Evolutionary conservation across 2,888 invertebrate species (phyloP).

Genomic region (Tillus elongatus): DNA sequence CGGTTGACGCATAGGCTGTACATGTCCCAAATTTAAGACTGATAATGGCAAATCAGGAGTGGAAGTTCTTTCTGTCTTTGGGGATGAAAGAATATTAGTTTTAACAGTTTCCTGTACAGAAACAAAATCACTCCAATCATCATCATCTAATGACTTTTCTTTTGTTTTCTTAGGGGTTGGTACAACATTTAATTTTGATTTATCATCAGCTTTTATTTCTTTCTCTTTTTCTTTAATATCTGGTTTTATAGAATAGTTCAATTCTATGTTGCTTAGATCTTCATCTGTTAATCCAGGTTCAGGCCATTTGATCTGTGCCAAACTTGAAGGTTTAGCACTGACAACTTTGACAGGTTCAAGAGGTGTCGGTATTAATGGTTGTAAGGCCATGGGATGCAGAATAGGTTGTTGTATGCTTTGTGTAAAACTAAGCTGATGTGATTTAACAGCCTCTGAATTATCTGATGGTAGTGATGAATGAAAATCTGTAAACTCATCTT

Average conservation of each 20-base stretch:
- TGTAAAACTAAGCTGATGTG: no score
- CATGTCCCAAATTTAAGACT: constrained; percentile 34
- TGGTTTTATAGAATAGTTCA: constrained; percentile 23
- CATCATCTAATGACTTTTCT: constrained; percentile 40
- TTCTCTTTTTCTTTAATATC: constrained; percentile 11
- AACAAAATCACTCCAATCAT: constrained; percentile 55
- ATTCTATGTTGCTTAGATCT: constrained; percentile 35
- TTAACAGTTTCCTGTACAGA: constrained; percentile 29
- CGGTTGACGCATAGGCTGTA: constrained; percentile 36
- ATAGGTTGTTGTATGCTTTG: no score
- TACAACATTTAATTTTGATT: not conserved
- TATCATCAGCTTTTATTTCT: not conserved
- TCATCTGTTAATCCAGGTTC: constrained; percentile 47
- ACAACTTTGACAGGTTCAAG: not conserved
- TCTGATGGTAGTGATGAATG: constrained; percentile 26
- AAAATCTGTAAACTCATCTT: constrained; percentile 41
- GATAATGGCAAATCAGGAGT: constrained; percentile 37
- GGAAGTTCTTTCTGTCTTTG: constrained; percentile 26
- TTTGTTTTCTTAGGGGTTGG: constrained; percentile 1
- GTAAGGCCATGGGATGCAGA: constrained; percentile 21
- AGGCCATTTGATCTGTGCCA: constrained; percentile 53
- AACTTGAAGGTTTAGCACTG: constrained; percentile 11
- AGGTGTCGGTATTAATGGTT: constrained; percentile 23
- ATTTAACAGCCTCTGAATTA: no score
- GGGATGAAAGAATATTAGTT: constrained; percentile 5